These are phyloP conservation scores for Euwallacea fornicatus DNA, from an alignment of 1,140 invertebrate genomes.

Conservation along the genomic window DNA sequence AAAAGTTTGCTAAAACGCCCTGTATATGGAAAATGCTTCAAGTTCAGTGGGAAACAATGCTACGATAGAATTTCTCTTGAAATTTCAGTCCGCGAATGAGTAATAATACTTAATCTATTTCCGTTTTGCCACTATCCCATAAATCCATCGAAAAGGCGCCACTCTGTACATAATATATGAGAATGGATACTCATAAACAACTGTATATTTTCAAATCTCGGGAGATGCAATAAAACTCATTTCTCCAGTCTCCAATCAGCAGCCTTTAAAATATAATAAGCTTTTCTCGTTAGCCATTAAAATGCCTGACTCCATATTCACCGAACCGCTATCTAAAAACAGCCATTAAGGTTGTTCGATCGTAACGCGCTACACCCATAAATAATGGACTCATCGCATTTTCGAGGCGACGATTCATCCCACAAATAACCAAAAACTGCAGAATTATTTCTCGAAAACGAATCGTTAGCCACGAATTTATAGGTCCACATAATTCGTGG, in stretches of 20 bases:
- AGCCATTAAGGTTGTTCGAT: constrained; percentile 12
- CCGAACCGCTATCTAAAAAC: constrained; percentile 13
- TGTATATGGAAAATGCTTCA: too few species aligned
- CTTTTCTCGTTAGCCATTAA: constrained; percentile 16
- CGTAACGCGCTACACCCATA: constrained; percentile 6
- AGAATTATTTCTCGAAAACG: constrained; percentile 23
- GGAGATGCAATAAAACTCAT: neutral
- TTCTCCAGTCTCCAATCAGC: neutral
- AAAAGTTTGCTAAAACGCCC: neutral
- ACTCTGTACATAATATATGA: too few species aligned
- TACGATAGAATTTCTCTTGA: neutral
- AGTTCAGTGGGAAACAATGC: too few species aligned
- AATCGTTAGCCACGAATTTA: constrained; percentile 14
- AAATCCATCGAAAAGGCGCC: too few species aligned
- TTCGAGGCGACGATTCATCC: constrained; percentile 18
- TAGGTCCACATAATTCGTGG: constrained; percentile 7
- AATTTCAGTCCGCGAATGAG: neutral
- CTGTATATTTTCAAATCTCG: too few species aligned
- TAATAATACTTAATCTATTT: too few species aligned
- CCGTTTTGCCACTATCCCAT: too few species aligned
- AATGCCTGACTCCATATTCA: constrained; percentile 15
- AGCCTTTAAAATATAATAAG: constrained; percentile 8
- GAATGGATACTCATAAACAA: too few species aligned
- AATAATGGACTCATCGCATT: constrained; percentile 19
- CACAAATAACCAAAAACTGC: constrained; percentile 20